These are phyloP conservation scores for Pelobates fuscus DNA, from an alignment of 2,113 vertebrate species.

Conservation along the genomic window DNA sequence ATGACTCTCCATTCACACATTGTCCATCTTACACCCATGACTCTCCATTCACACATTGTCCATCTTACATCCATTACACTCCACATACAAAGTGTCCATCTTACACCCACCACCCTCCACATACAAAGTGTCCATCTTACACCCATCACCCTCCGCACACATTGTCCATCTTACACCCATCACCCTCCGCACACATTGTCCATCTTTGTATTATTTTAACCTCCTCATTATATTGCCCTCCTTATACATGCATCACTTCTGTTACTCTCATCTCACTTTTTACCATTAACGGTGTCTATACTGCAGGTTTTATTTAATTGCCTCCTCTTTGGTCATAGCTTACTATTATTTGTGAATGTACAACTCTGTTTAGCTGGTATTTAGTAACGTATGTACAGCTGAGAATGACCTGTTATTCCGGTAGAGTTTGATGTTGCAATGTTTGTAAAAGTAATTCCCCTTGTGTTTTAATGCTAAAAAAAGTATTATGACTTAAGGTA, in stretches of 20 bases:
- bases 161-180: neutral
- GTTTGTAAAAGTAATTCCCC: neutral
- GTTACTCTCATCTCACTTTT: neutral
- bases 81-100: neutral
- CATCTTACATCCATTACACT: neutral
- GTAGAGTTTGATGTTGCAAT: neutral
- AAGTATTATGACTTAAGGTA: neutral
- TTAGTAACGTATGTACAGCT: neutral
- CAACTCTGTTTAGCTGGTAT: neutral
- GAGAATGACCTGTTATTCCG: neutral
- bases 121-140: neutral
- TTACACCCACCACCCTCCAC: neutral
- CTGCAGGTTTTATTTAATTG: neutral
- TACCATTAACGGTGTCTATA: neutral
- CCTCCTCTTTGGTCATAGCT: neutral
- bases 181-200: neutral
- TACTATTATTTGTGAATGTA: slow-evolving; percentile 21
- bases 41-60: neutral
- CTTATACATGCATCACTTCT: too few species aligned
- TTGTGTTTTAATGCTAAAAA: neutral
- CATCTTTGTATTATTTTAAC: neutral
- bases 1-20: neutral
- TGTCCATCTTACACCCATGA: neutral
- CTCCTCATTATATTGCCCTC: neutral
- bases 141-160: too few species aligned